Conservation (phyloP, 2,888 invertebrate species). For the Orchesellides sinensis region DNA sequence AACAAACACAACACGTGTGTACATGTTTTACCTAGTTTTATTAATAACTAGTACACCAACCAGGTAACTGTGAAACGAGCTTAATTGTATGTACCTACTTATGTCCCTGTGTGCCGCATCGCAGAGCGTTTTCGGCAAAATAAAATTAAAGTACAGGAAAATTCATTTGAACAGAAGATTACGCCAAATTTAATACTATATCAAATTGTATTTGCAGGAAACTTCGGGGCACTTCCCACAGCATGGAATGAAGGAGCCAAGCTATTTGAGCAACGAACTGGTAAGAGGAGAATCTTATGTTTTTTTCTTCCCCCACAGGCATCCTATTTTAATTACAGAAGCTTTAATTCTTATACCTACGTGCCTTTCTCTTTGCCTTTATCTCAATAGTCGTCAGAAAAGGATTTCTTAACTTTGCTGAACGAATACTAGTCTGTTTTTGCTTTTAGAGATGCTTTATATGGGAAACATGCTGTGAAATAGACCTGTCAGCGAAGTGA, state of each 20-base stretch:
- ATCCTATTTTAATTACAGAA: background rate
- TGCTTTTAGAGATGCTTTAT: background rate
- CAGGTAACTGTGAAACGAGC: no score
- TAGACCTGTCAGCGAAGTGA: constrained; percentile 19
- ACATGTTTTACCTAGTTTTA: no score
- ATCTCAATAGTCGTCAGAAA: no score
- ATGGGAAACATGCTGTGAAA: constrained; percentile 18
- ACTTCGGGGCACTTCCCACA: constrained; percentile 85
- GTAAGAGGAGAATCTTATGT: constrained; percentile 79
- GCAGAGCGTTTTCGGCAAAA: background rate
- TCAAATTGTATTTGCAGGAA: constrained; percentile 77
- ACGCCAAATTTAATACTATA: background rate
- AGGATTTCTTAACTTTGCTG: no score
- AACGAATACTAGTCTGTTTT: no score
- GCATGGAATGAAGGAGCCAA: constrained; percentile 93
- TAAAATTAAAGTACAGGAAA: background rate
- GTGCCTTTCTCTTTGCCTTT: background rate
- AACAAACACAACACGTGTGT: no score
- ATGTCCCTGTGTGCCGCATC: no score
- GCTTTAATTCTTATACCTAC: no score
- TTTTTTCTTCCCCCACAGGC: background rate
- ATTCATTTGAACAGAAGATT: background rate
- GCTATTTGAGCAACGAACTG: constrained; percentile 87
- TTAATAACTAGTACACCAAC: no score
- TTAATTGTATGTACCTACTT: no score